Conservation (phyloP, 2,113 vertebrate genomes). For the Arenaria interpres region DNA sequence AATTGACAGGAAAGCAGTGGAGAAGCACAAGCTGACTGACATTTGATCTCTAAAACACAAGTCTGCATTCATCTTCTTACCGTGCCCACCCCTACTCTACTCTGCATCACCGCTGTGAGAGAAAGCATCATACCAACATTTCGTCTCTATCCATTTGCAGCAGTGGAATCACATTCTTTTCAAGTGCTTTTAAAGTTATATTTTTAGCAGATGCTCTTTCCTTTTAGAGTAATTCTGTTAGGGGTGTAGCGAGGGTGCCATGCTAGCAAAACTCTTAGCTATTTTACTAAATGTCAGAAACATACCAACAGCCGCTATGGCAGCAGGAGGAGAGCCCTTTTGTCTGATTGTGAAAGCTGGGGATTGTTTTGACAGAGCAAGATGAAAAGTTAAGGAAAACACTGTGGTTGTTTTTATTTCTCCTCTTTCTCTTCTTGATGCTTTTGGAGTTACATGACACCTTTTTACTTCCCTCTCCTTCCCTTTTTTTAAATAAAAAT, state of each 20-base stretch:
- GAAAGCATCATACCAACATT: background rate
- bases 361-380: background rate
- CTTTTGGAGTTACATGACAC: background rate
- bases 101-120: rapidly evolving
- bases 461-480: rapidly evolving
- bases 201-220: background rate
- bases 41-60: background rate
- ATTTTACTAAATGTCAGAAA: background rate
- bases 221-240: background rate
- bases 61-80: background rate
- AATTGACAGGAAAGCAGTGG: background rate
- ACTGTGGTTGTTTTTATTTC: background rate
- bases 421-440: background rate
- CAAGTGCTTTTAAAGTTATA: background rate
- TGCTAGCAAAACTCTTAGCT: background rate
- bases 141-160: background rate
- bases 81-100: background rate
- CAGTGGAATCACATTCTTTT: background rate
- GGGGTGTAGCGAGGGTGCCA: background rate
- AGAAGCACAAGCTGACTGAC: background rate
- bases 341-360: background rate
- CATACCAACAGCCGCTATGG: background rate
- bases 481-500: background rate
- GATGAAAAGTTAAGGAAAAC: background rate
- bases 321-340: background rate